Evolutionary conservation across 2,113 vertebrate genomes (phyloP), one percentile per base, ranked within the genome.

Genomic region (Struthidea cinerea): DNA sequence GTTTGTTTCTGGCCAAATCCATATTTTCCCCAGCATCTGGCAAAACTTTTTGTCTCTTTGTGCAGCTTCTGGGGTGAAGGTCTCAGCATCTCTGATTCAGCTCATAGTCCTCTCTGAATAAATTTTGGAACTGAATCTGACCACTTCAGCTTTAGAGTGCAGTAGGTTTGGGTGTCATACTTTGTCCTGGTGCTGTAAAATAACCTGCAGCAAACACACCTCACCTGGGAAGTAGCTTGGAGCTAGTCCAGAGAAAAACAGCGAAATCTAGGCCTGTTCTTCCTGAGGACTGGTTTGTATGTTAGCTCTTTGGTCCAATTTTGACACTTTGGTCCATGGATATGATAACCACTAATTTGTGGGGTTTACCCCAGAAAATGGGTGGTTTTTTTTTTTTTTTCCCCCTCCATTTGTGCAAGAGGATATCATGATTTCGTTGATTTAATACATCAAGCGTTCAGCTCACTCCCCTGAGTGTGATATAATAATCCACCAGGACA

Each of bases 361-460:
- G 28, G 8, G 9, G 3, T 55, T 90, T 93, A 28, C 42, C 23
- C 27, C 14, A 65, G 7, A 47, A 44, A 87, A 77, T 28, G 8
- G 4, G 27, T 52, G 22, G 9, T 37, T 52, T 77, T 8, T 9
- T 0, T 1, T 17, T 46, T 67, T 18, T 3, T 19, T 16, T 1
- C 1, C 0, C 19, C 9, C 6, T 73, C 32, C 57, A 0, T 75
- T 67, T 75, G 6, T 50, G 46, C 47, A 89, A 55, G 47, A 47
- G 3, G 17, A 30, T 39, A 23, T 46, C 3, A 26, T 69, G 44
- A 84, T 78, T 84, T 3, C 1, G 2, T 42, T 71, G 27, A 41
- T 70, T 80, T 70, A 61, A 53, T 20, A 20, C 15, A 13, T 4
- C 42, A 27, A 82, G 44, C 7, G 22, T 60, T 87, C 84, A 84